Evolutionary conservation across 2,113 vertebrate species (phyloP).

Genomic region (Pan troglodytes): NHGRI_mPanTro3-v2.1_pri NC_086015.1:158671501-158672000

Average conservation of each 20-base stretch:
- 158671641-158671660: constrained; percentile 2
- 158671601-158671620: neutral
- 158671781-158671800: neutral
- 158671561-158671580: neutral
- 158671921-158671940: neutral
- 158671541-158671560: neutral
- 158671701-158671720: neutral
- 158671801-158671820: neutral
- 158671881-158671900: too few relatives aligned
- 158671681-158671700: neutral
- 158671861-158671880: neutral
- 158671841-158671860: neutral
- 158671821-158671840: neutral
- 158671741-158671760: neutral
- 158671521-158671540: neutral
- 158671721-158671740: neutral
- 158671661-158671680: neutral
- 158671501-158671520: neutral
- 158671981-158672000: neutral
- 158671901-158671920: neutral
- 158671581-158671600: neutral
- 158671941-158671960: neutral
- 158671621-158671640: neutral
- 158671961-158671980: neutral
- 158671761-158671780: neutral